These are phyloP conservation scores for Drosophila nr. fundita DNA, from an alignment of 2,888 invertebrate genomes.

Conservation along the genomic window DNA sequence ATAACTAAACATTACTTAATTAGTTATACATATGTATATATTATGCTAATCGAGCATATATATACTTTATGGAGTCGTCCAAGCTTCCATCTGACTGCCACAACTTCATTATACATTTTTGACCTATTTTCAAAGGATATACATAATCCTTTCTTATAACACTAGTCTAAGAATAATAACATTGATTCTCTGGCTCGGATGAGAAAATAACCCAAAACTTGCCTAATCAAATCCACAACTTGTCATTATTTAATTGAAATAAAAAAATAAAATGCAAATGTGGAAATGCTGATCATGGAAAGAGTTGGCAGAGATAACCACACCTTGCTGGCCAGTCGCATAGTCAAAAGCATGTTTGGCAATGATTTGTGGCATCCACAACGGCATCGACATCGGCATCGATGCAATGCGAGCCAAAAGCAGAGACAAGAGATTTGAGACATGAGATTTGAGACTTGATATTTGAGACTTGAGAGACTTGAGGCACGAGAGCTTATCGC, in stretches of 20 bases:
- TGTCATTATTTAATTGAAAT: background rate
- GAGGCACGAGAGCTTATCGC: slow-evolving; percentile 56
- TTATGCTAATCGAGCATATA: background rate
- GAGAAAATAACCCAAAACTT: background rate
- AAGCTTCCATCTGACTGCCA: background rate
- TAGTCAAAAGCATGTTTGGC: slow-evolving; percentile 71
- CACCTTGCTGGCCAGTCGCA: slow-evolving; percentile 45
- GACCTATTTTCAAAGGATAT: background rate
- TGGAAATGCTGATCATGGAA: slow-evolving; percentile 9
- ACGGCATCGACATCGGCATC: slow-evolving; percentile 14
- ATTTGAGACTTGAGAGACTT: slow-evolving; percentile 1
- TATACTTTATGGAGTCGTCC: background rate
- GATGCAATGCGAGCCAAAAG: slow-evolving; percentile 27
- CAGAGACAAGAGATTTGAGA: slow-evolving; percentile 8
- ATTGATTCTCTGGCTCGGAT: background rate
- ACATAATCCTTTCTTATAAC: background rate
- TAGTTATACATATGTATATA: background rate
- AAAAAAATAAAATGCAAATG: background rate
- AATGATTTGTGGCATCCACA: slow-evolving; percentile 74
- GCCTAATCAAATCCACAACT: background rate
- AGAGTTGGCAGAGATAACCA: slow-evolving; percentile 24
- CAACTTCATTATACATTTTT: background rate
- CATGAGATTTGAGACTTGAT: slow-evolving; percentile 10
- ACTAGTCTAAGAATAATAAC: background rate
- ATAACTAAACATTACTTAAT: too few species aligned